Percentiles rank a stretch among this genome's conserved stretches.
Evolutionary conservation across 2,888 invertebrate species (phyloP).

Genomic region (Byasa hedistus): DNA sequence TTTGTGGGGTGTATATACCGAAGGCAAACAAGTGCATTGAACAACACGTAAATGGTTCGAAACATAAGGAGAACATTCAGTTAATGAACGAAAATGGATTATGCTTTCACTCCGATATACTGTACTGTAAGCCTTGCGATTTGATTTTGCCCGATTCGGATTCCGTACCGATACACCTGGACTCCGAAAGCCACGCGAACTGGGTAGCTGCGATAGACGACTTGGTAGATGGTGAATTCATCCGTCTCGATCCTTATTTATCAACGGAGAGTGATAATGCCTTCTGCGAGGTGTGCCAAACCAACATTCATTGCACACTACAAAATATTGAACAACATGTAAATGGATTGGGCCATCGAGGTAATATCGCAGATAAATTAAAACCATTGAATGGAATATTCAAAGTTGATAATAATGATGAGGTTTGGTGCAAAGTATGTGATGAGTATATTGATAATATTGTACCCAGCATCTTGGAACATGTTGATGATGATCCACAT

Average conservation of each 20-base stretch:
- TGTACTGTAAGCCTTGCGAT: conserved; percentile 59
- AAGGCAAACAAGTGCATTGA: conserved; percentile 64
- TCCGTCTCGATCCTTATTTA: conserved; percentile 51
- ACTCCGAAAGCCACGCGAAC: conserved; percentile 52
- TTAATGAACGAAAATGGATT: conserved; percentile 58
- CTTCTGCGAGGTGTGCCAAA: conserved; percentile 54
- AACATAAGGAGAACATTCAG: conserved; percentile 58
- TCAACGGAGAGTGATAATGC: conserved; percentile 52
- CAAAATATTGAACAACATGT: conserved; percentile 55
- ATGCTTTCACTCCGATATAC: conserved; percentile 42
- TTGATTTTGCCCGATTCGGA: conserved; percentile 47
- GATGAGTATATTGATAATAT: conserved; percentile 51
- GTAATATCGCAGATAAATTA: conserved; percentile 50
- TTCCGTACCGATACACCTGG: conserved; percentile 52
- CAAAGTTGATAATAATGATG: conserved; percentile 46
- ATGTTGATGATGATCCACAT: conserved; percentile 53
- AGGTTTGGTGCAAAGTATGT: conserved; percentile 61
- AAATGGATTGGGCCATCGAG: conserved; percentile 50
- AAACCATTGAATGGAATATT: conserved; percentile 59
- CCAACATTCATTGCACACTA: conserved; percentile 45
- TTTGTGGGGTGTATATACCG: conserved; percentile 61
- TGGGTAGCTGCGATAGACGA: conserved; percentile 60
- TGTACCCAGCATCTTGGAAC: conserved; percentile 45
- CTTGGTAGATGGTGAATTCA: conserved; percentile 57
- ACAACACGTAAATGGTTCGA: conserved; percentile 58